A percentile compares a stretch with the other conserved stretches of the same genome.
These are phyloP conservation scores for Clarias fuscus DNA, from an alignment of 2,797 vertebrate species.

Conservation along the genomic window DNA sequence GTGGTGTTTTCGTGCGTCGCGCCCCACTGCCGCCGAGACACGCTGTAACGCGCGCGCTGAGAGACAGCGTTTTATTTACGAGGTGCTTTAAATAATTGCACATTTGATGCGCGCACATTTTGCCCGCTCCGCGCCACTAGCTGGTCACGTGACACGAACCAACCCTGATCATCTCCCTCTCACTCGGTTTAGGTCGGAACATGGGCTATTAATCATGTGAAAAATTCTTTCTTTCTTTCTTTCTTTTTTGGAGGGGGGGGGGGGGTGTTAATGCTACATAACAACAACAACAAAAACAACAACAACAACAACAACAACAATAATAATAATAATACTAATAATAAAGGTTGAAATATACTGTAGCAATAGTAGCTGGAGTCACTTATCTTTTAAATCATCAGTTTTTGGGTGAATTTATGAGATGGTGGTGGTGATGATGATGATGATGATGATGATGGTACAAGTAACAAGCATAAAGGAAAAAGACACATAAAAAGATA, in stretches of 20 bases:
- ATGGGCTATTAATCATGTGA: neutral
- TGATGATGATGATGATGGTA: neutral
- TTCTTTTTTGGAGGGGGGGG: no score
- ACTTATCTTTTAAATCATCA: neutral
- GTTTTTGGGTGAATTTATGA: no score
- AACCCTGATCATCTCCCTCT: neutral
- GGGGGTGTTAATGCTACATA: neutral
- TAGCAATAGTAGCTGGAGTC: neutral
- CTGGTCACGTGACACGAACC: neutral
- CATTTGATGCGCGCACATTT: conserved; percentile 40
- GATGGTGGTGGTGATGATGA: neutral
- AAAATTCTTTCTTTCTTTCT: neutral
- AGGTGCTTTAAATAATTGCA: conserved; percentile 72
- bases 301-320: neutral
- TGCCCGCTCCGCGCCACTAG: neutral
- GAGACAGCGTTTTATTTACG: conserved; percentile 67
- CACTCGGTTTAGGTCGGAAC: neutral
- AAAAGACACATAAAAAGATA: no score
- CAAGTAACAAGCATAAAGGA: no score
- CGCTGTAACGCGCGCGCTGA: conserved; percentile 55
- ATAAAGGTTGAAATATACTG: no score
- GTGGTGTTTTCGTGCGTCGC: conserved; percentile 44
- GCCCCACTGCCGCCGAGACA: conserved; percentile 49
- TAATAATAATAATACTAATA: neutral
- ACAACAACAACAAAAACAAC: neutral